Evolutionary conservation across 2,888 invertebrate species (phyloP), one percentile per base, ranked within the genome.

Genomic region (Clusia tigrina): DNA sequence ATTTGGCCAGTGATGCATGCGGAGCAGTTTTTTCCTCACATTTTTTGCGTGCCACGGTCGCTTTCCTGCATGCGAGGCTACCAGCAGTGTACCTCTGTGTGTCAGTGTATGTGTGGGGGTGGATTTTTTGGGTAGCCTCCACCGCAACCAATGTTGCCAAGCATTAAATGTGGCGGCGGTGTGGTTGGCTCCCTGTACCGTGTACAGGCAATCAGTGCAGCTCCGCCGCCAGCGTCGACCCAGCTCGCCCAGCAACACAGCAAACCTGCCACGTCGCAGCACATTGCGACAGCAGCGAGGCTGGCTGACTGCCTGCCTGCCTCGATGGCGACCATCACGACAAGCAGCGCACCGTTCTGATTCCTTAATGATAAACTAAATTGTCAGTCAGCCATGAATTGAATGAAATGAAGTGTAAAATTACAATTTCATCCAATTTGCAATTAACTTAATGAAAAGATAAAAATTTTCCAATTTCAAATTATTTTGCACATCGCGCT

Each of bases 401-500:
- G 77, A 69, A 76, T 69, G 71, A 79, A 78, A 76, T 76, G 76
- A 81, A 78, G 80, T 79, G 79, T 77, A 80, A 81, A 81, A 81
- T 81, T 81, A 77, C 78, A 80, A 80, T 80, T 81, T 81, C 75
- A 81, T 76, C 78, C 76, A 77, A 80, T 78, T 80, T 80, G 77
- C 80, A 80, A 80, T 79, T 79, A 80, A 80, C 76, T 76, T 78
- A 74, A 76, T 74, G 76, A 73, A 74, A 75, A 74, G 76, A 73
- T 70, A 70, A 65, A 69, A 69, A 68, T 70, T 69, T 67, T 62
- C 64, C 74, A 72, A 74, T 77, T 77, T 77, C 70, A 74, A 75
- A 74, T 75, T 75, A 75, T 75, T 77, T 73, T 12, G 9, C 9
- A 12, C 77, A 71, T 69, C 68, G 77, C 20, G 51, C 42, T 42